Conservation (phyloP, 2,113 vertebrate species). For the Cathartes aura region DNA sequence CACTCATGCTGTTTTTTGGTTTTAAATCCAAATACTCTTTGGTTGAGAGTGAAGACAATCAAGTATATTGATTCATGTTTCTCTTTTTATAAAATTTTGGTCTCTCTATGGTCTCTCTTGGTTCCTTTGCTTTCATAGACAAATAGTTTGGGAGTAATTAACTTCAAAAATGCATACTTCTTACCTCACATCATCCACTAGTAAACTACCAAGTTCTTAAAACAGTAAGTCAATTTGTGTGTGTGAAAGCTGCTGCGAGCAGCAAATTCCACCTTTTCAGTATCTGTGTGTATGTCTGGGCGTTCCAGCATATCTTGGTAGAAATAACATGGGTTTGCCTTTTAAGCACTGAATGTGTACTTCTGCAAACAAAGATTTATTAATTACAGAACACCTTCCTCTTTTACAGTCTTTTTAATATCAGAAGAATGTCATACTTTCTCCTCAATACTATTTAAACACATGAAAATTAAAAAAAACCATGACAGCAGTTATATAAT, state of each 20-base stretch:
- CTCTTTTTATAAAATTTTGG: neutral
- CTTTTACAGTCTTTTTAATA: neutral
- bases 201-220: neutral
- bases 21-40: neutral
- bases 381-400: neutral
- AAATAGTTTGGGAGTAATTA: neutral
- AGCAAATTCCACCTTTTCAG: neutral
- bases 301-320: neutral
- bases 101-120: neutral
- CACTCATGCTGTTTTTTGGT: rapidly evolving
- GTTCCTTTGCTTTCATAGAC: neutral
- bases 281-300: neutral
- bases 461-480: neutral
- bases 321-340: neutral
- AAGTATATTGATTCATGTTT: neutral
- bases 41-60: neutral
- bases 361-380: neutral
- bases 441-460: neutral
- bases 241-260: neutral
- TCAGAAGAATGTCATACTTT: neutral
- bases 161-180: neutral
- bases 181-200: neutral
- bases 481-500: neutral
- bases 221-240: neutral
- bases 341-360: neutral